A percentile compares a stretch with the other conserved stretches of the same genome.
phyloP scores from a whole-genome alignment of 2,888 invertebrate genomes.

The Athripsodes cinereus region DNA sequence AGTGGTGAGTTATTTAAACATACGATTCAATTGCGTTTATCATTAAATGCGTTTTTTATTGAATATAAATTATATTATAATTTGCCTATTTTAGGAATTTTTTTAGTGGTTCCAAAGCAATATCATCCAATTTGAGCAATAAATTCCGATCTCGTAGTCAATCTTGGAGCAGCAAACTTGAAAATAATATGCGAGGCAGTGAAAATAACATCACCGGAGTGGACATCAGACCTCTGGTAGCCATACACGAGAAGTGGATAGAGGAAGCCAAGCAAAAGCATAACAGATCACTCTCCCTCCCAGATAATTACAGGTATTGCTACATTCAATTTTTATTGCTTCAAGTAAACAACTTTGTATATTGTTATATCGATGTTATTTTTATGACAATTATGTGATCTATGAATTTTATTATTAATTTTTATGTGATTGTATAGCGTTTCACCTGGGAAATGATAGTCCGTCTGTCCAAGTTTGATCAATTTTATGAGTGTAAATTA shows the following conservation, averaged over 20 bases:
- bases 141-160: conserved; percentile 18
- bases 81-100: too few relatives aligned
- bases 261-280: conserved; percentile 44
- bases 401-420: not conserved
- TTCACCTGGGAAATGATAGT: too few relatives aligned
- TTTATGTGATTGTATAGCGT: not conserved
- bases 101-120: too few relatives aligned
- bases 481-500: too few relatives aligned
- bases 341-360: not conserved
- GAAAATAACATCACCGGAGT: conserved; percentile 33
- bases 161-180: conserved; percentile 16
- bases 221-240: conserved; percentile 45
- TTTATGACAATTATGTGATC: too few relatives aligned
- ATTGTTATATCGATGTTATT: too few relatives aligned
- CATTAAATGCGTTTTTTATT: too few relatives aligned
- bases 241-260: conserved; percentile 48
- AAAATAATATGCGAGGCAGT: not conserved
- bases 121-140: too few relatives aligned
- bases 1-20: too few relatives aligned
- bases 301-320: not conserved
- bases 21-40: too few relatives aligned
- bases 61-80: too few relatives aligned
- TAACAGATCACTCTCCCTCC: conserved; percentile 39
- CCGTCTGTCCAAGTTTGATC: too few relatives aligned
- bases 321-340: not conserved